phyloP scores from a whole-genome alignment of 2,113 vertebrate genomes.

The Chrysemys picta region DNA sequence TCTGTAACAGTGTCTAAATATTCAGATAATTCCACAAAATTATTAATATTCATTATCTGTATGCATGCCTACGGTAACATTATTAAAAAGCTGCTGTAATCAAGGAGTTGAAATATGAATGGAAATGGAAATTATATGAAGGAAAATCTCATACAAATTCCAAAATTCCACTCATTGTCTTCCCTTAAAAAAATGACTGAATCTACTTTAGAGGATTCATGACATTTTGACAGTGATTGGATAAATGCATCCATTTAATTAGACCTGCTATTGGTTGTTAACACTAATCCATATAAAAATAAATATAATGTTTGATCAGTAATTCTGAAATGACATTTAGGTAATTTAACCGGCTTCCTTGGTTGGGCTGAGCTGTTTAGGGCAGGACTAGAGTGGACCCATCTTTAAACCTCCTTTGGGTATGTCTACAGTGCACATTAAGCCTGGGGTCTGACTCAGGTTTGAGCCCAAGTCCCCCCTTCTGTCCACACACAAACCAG shows the following conservation, averaged over 20 bases:
- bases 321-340: neutral
- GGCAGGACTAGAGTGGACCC: neutral
- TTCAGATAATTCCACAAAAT: neutral
- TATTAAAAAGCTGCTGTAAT: neutral
- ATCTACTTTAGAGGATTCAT: neutral
- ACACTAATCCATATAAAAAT: neutral
- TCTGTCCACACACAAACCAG: neutral
- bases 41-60: neutral
- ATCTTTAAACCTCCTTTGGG: neutral
- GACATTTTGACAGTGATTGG: neutral
- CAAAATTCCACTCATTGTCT: neutral
- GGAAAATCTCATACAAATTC: neutral
- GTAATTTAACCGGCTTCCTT: neutral
- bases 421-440: neutral
- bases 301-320: neutral
- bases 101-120: neutral
- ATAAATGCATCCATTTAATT: neutral
- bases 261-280: neutral
- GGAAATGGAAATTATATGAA: neutral
- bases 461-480: neutral
- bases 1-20: neutral
- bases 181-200: neutral
- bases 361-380: neutral
- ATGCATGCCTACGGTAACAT: neutral
- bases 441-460: neutral